phyloP scores from a whole-genome alignment of 92 coral and sea anemone genomes.

The Umimayanthus chanpuru region DNA sequence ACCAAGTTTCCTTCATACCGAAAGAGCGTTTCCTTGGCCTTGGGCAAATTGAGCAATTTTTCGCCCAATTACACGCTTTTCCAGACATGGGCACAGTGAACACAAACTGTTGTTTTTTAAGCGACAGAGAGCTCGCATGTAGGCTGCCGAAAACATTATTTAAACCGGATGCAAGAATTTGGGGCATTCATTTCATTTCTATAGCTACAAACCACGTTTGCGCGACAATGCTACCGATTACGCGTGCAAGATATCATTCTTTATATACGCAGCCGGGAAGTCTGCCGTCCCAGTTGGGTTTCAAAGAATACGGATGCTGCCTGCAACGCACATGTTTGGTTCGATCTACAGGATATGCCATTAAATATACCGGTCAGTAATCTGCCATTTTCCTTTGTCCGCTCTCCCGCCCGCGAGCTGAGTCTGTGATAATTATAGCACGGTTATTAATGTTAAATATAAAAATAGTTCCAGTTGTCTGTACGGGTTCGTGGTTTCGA shows the following conservation, averaged over 20 bases:
- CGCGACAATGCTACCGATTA: background rate
- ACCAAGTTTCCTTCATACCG: background rate
- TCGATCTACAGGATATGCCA: conserved; percentile 7
- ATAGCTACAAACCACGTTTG: conserved; percentile 18
- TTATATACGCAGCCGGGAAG: background rate
- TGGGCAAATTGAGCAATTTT: background rate
- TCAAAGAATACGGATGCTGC: background rate
- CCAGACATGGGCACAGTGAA: background rate
- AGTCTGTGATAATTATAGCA: conserved; percentile 41
- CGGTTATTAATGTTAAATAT: conserved; percentile 16
- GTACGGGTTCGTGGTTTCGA: background rate
- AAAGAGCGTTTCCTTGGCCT: background rate
- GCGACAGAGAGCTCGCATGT: conserved; percentile 64
- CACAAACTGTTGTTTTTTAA: conserved; percentile 45
- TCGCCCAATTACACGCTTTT: conserved; percentile 10
- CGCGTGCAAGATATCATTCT: background rate
- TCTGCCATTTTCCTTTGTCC: background rate
- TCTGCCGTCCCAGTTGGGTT: background rate
- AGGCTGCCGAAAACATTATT: conserved; percentile 65
- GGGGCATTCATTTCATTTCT: conserved; percentile 66
- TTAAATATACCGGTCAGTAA: background rate
- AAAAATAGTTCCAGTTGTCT: background rate
- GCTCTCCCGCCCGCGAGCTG: conserved; percentile 29
- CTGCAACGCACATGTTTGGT: background rate
- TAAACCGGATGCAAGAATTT: conserved; percentile 65